Percentiles rank a stretch among this genome's conserved stretches.
phyloP scores from a whole-genome alignment of 2,888 invertebrate genomes.

The Stenurella melanura region DNA sequence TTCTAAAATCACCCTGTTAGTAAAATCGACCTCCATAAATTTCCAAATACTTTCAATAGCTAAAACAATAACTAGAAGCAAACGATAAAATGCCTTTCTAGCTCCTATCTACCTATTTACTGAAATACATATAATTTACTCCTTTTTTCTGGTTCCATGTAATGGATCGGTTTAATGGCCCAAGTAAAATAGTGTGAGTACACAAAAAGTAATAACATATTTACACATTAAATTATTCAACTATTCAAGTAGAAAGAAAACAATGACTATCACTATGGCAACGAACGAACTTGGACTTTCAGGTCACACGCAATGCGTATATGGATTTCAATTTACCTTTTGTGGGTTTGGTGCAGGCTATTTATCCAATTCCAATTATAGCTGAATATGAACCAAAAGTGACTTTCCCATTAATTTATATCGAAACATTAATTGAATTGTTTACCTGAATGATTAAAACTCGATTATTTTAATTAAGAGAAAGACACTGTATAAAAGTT shows the following conservation, averaged over 20 bases:
- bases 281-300: conserved; percentile 22
- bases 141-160: no score
- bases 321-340: conserved; percentile 36
- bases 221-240: conserved; percentile 28
- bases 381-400: not conserved
- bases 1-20: no score
- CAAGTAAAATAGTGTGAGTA: not conserved
- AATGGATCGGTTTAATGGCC: not conserved
- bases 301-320: conserved; percentile 40
- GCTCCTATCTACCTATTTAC: no score
- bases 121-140: no score
- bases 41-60: no score
- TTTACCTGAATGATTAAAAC: no score
- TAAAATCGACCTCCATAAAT: no score
- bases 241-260: conserved; percentile 28
- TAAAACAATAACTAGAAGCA: no score
- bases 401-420: not conserved
- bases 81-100: no score
- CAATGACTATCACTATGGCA: conserved; percentile 31
- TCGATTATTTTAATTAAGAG: no score
- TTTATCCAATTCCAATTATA: conserved; percentile 17
- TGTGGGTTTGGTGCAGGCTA: not conserved
- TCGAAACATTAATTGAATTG: not conserved
- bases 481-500: no score
- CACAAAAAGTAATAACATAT: conserved; percentile 1